These are phyloP conservation scores for Arenaria interpres DNA, from an alignment of 2,113 vertebrate genomes.

Conservation along the genomic window DNA sequence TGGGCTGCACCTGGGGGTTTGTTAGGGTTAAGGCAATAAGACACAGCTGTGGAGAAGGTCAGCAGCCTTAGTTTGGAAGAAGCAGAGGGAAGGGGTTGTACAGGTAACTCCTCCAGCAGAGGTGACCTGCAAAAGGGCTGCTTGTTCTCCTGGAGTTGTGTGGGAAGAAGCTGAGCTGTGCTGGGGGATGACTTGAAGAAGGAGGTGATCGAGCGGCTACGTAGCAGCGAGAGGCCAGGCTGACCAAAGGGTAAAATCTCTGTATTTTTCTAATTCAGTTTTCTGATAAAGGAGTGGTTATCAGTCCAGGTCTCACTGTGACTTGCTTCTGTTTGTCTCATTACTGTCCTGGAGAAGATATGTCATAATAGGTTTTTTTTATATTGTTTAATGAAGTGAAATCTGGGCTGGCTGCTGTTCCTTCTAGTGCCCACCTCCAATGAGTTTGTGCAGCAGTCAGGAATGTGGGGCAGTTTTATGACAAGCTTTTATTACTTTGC, in stretches of 20 bases:
- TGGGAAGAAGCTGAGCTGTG: not conserved
- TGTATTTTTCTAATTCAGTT: not conserved
- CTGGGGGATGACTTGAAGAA: not conserved
- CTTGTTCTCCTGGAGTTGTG: not conserved
- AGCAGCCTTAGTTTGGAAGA: not conserved
- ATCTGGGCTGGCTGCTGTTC: not conserved
- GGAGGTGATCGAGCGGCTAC: not conserved
- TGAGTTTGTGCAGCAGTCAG: not conserved
- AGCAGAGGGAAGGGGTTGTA: not conserved
- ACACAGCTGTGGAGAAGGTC: not conserved
- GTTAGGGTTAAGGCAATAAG: not conserved
- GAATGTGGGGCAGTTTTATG: not conserved
- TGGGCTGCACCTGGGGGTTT: not conserved
- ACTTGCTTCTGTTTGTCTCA: not conserved
- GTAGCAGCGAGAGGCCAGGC: not conserved
- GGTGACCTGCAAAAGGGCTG: not conserved
- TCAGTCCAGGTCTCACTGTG: not conserved
- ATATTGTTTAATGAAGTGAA: not conserved
- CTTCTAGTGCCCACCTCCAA: not conserved
- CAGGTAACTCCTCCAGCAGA: not conserved
- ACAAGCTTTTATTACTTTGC: not conserved
- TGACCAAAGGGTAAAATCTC: not conserved
- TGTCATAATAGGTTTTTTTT: not conserved
- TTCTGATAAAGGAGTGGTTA: not conserved
- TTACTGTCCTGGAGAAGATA: not conserved